Base-by-base conservation (phyloP, 2,888 invertebrate species). In the Macaria notata region DNA sequence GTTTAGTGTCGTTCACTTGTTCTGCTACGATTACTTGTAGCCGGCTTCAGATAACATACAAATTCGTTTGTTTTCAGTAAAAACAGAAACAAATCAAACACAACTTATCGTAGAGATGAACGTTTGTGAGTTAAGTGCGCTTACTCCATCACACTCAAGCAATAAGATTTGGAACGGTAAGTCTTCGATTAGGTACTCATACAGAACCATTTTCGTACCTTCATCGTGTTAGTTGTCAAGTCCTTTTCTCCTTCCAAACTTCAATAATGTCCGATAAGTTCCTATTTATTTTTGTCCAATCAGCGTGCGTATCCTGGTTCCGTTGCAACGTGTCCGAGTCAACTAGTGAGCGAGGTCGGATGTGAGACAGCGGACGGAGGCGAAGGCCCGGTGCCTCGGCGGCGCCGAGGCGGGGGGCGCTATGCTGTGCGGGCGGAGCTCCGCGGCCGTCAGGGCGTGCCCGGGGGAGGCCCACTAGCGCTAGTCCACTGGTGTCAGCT, bases 401-500 rank as follows among this genome's bases (percentile, higher is more conserved):
- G 64, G 63, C 60, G 77, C 76, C 77, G 79, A 70, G 75, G 80
- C 77, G 70, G 66, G 54, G 76, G 74, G 72, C 75, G 74, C 76
- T 72, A 68, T 67, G 59, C 66, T 36, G 33, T 6, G 33, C 1
- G 33, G 7, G 60, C 63, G 56, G 19, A 19, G 19, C 19, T 19
- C 19, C 69, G 69, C 65, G 73, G 43, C 33, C 42, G 33, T 19
- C 19, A 19, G 19, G 19, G 19, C 19, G 19, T 19, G 19, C 73
- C 70, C 92, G 93, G 93, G 93, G 93, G 93, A 83, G 83, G 84
- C 82, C 84, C 84, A 80, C 83, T 83, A 82, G 83, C 83, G 87
- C 82, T 85, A 85, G 81, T 86, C 89, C 86, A 87, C 88, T 82
- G 81, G 81, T 88, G 87, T 88, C 89, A 89, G 83, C 89, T 90